Base-by-base conservation (phyloP, 23 tunicate species). In the Oikopleura albicans region DNA sequence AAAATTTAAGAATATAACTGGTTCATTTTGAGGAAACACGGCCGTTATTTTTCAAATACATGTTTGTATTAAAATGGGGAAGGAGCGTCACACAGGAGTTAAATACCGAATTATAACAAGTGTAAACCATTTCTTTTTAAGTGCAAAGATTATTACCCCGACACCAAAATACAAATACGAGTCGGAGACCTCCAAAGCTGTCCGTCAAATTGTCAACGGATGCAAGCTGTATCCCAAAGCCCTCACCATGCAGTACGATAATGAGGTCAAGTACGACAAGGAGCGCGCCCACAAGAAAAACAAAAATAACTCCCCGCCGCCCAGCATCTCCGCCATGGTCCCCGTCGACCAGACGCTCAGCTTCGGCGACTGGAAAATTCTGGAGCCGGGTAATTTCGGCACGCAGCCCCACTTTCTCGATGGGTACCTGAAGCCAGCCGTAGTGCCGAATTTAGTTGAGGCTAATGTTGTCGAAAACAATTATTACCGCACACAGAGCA, bases 341-440 rank as follows among this genome's bases (percentile, higher is more conserved):
- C 34, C 27, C 2, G 79, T 71, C 35, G 79, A 71, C 79, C 79
- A 71, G 35, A 71, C 79, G 37, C 35, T 71, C 37, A 12, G 34
- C 31, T 71, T 12, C 35, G 79, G 79, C 79, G 79, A 71, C 31
- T 71, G 79, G 79, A 71, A 71, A 71, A 71, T 71, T 2, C 2
- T 71, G 79, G 79, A 71, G 35, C 79, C 79, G 4, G 79, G 79
- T 22, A 71, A 71, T 29, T 71, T 71, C 31, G 79, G 79, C 31
- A 71, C 34, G 4, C 79, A 71, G 79, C 79, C 79, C 33, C 79
- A 71, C 35, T 71, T 71, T 71, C 31, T 29, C 28, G 79, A 71
- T 2, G 79, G 79, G 4, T 71, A 16, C 31, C 33, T 71, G 37
- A 12, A 34, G 2, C 35, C 34, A 22, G 4, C 34, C 37, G 4